Conservation (phyloP, 2,888 invertebrate genomes). For the Tenthredo scrophulariae region DNA sequence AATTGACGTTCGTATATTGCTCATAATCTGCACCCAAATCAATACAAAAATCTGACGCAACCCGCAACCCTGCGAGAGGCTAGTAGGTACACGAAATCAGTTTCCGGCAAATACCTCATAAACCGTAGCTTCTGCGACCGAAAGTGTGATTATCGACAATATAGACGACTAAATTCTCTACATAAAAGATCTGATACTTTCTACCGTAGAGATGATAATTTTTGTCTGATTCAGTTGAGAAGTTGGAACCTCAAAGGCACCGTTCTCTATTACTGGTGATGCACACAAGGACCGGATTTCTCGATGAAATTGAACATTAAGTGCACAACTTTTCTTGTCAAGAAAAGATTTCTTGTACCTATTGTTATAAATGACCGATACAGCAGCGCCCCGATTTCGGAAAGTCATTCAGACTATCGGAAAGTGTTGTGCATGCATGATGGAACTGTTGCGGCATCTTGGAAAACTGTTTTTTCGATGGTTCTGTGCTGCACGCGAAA, state of each 20-base stretch:
- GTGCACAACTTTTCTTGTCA: too few relatives aligned
- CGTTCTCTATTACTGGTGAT: neutral
- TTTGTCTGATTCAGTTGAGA: neutral
- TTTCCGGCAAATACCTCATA: neutral
- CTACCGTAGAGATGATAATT: neutral
- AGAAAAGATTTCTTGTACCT: too few relatives aligned
- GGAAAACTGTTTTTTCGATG: neutral
- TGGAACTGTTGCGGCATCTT: neutral
- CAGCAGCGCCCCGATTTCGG: too few relatives aligned
- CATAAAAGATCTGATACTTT: neutral
- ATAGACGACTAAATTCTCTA: neutral
- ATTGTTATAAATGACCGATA: too few relatives aligned
- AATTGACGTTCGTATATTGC: neutral
- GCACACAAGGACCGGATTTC: neutral
- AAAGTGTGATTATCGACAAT: neutral
- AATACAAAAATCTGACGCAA: neutral
- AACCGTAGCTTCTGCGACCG: neutral
- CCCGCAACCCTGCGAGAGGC: neutral
- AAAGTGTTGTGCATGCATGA: neutral
- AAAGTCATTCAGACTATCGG: neutral
- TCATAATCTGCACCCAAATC: constrained; percentile 3
- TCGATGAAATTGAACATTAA: neutral
- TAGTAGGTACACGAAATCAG: neutral
- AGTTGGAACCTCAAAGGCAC: neutral
- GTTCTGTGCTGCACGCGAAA: neutral